Conservation (phyloP, 1,140 invertebrate genomes). For the Anoplophora glabripennis region DNA sequence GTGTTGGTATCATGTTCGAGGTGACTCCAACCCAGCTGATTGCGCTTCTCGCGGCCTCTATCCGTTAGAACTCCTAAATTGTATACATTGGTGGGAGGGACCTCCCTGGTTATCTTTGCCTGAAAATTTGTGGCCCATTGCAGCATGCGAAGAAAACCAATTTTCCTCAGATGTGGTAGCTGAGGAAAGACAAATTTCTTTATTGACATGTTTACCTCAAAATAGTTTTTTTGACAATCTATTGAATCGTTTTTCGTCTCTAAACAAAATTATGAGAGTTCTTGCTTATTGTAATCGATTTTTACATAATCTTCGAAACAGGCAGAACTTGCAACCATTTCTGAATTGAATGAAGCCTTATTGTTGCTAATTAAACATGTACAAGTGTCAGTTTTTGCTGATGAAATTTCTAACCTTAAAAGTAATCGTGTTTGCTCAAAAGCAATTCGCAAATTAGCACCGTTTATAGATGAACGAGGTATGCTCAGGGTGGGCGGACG, state of each 20-base stretch:
- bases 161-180: not conserved
- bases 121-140: not conserved
- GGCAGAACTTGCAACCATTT: not conserved
- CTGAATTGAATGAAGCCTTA: conserved; percentile 2
- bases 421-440: conserved; percentile 3
- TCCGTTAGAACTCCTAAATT: conserved; percentile 21
- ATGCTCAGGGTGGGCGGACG: conserved; percentile 37
- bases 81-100: conserved; percentile 39
- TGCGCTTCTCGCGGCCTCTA: conserved; percentile 43
- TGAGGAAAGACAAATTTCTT: not conserved
- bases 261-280: conserved; percentile 6
- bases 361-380: conserved; percentile 6
- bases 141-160: no score
- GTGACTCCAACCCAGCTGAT: conserved; percentile 46
- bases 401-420: conserved; percentile 1
- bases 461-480: conserved; percentile 31
- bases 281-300: not conserved
- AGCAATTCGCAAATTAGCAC: conserved; percentile 13
- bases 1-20: conserved; percentile 40
- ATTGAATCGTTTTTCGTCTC: conserved; percentile 3
- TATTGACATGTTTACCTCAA: not conserved
- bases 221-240: not conserved
- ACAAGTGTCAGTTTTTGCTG: conserved; percentile 10
- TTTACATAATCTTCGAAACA: no score
- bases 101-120: conserved; percentile 5